Evolutionary conservation across 2,888 invertebrate species (phyloP).

Genomic region (Gari tellinella): DNA sequence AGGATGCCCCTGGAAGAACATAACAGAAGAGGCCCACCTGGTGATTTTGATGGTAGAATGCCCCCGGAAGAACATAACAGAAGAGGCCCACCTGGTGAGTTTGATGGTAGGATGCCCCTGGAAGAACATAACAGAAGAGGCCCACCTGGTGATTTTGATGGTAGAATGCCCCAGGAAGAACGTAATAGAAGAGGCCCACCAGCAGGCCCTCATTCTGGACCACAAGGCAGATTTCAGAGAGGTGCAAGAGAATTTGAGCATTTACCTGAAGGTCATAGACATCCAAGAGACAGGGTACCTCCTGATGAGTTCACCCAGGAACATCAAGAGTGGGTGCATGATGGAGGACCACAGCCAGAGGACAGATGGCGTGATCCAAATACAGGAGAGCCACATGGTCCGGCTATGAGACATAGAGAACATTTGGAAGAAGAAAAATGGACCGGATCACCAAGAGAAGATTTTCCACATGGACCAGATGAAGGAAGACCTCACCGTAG

Average conservation of each 20-base stretch:
- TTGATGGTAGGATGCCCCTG: no score
- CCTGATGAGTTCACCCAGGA: conserved; percentile 1
- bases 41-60: no score
- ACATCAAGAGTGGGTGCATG: conserved; percentile 4
- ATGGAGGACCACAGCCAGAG: not conserved
- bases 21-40: no score
- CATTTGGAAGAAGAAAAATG: conserved; percentile 1
- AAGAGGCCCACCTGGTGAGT: no score
- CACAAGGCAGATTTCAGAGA: no score
- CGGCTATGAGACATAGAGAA: no score
- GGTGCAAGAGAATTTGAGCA: no score
- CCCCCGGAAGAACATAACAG: no score
- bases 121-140: not conserved
- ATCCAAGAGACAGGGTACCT: not conserved
- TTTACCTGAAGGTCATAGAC: not conserved
- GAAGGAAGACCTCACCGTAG: conserved; percentile 2
- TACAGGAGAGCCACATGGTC: no score
- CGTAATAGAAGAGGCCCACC: conserved; percentile 13
- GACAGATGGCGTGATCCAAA: not conserved
- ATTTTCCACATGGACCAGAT: not conserved
- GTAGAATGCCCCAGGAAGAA: not conserved
- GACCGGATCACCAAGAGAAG: conserved; percentile 5
- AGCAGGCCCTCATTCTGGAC: conserved; percentile 1
- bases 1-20: no score
- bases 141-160: not conserved